Evolutionary conservation across 2,113 vertebrate genomes (phyloP).

Genomic region (Syngnathus scovelli): DNA sequence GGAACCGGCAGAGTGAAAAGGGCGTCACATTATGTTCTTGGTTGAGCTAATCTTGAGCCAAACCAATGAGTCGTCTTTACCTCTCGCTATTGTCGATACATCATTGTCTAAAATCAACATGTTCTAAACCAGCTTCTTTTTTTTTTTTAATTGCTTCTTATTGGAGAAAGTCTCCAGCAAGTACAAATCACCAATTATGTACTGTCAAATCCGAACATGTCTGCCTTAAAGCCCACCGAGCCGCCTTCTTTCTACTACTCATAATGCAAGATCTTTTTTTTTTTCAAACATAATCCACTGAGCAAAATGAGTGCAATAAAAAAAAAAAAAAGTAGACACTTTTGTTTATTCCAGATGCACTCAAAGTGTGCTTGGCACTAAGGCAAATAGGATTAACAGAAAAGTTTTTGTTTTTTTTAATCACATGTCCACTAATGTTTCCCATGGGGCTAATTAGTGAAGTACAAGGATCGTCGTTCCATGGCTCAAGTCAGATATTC

Average conservation of each 20-base stretch:
- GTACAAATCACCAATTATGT: slow-evolving; percentile 52
- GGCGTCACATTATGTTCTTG: background rate
- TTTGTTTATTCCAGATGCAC: background rate
- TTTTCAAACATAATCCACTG: background rate
- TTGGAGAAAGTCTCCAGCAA: slow-evolving; percentile 13
- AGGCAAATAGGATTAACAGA: background rate
- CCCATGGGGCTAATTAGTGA: background rate
- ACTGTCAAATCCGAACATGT: background rate
- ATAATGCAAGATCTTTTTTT: background rate
- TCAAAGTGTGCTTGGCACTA: background rate
- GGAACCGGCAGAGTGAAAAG: background rate
- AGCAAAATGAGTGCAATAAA: slow-evolving; percentile 2
- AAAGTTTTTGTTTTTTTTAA: background rate
- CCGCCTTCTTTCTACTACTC: background rate
- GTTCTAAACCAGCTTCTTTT: slow-evolving; percentile 11
- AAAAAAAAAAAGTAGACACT: background rate
- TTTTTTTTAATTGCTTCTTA: slow-evolving; percentile 63
- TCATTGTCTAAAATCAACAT: slow-evolving; percentile 19
- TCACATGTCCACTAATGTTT: background rate
- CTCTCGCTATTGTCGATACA: slow-evolving; percentile 10
- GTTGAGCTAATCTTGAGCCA: slow-evolving; percentile 15
- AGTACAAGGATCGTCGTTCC: background rate
- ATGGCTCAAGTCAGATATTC: background rate
- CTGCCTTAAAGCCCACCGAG: slow-evolving; percentile 4
- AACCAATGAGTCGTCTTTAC: slow-evolving; percentile 20